phyloP scores from a whole-genome alignment of 2,113 vertebrate species.

The Cygnus atratus region DNA sequence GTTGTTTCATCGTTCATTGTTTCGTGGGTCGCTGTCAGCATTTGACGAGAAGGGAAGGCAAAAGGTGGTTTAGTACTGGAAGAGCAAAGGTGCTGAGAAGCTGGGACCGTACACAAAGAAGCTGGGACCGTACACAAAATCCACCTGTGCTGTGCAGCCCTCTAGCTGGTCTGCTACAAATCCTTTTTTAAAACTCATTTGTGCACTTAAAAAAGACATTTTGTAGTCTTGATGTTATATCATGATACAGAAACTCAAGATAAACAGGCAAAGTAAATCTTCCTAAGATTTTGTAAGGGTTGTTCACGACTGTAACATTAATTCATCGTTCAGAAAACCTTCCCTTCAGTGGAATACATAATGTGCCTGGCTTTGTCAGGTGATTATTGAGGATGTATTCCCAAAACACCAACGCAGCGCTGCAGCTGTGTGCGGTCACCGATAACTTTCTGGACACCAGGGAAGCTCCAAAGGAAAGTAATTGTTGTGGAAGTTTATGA shows the following conservation, averaged over 20 bases:
- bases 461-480: neutral
- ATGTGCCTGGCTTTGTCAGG: neutral
- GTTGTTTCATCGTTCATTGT: neutral
- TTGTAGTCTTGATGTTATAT: neutral
- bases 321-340: neutral
- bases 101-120: neutral
- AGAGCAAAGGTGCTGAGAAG: neutral
- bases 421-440: neutral
- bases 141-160: accelerated
- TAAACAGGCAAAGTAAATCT: neutral
- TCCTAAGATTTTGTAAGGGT: neutral
- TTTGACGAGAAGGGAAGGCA: neutral
- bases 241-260: neutral
- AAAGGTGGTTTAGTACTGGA: neutral
- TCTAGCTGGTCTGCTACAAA: neutral
- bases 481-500: neutral
- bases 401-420: neutral
- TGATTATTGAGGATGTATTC: neutral
- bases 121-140: neutral
- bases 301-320: neutral
- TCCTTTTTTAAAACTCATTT: neutral
- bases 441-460: neutral
- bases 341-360: neutral
- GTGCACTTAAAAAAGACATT: neutral
- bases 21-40: neutral